Conservation (phyloP, 2,888 invertebrate species). For the Ecdyonurus torrentis region DNA sequence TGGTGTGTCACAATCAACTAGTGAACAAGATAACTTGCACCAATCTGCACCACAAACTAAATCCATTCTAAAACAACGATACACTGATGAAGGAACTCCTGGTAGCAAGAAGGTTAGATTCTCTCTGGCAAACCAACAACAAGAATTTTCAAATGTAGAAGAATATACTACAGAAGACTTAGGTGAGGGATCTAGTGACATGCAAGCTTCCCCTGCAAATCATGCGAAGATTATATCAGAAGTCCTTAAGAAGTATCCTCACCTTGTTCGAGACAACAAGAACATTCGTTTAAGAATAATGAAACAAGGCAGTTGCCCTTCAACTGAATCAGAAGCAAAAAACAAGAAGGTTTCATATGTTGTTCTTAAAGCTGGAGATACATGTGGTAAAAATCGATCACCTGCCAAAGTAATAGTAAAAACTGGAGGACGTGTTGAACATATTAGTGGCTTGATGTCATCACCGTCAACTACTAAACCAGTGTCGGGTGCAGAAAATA, state of each 20-base stretch:
- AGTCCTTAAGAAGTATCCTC: slow-evolving; percentile 74
- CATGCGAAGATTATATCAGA: slow-evolving; percentile 80
- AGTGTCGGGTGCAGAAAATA: slow-evolving; percentile 20
- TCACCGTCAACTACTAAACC: slow-evolving; percentile 16
- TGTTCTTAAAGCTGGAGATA: slow-evolving; percentile 27
- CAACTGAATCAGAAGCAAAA: slow-evolving; percentile 8
- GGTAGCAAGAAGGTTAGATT: slow-evolving; percentile 32
- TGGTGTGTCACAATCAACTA: neutral
- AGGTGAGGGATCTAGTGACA: slow-evolving; percentile 3
- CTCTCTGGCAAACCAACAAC: slow-evolving; percentile 26
- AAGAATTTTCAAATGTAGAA: neutral
- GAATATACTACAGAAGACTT: neutral
- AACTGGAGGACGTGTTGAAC: slow-evolving; percentile 4
- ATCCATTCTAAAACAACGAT: slow-evolving; percentile 21
- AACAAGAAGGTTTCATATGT: slow-evolving; percentile 29
- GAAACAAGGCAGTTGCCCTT: slow-evolving; percentile 26
- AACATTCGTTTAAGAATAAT: slow-evolving; percentile 75
- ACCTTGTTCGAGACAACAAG: slow-evolving; percentile 70
- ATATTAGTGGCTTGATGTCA: slow-evolving; percentile 20
- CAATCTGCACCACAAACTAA: slow-evolving; percentile 16
- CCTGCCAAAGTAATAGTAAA: slow-evolving; percentile 8
- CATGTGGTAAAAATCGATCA: neutral
- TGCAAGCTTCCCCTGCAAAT: slow-evolving; percentile 26
- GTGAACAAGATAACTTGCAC: neutral
- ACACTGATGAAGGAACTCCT: slow-evolving; percentile 16